Percentiles rank a stretch among this genome's conserved stretches.
Conservation (phyloP, 2,888 invertebrate genomes). For the Merodon equestris region DNA sequence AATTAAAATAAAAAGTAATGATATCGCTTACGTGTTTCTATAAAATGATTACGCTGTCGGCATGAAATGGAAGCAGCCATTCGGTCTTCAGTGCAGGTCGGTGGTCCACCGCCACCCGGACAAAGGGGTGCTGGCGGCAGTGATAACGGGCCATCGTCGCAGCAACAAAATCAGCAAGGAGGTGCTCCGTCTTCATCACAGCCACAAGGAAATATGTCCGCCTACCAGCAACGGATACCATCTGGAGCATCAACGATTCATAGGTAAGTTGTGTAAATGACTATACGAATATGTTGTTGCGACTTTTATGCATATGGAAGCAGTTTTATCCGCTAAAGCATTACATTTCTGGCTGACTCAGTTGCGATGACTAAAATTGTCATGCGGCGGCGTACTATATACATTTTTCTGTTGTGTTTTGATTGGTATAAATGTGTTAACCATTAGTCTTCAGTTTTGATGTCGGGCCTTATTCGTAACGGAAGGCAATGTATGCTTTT, state of each 20-base stretch:
- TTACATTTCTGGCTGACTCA: conserved; percentile 28
- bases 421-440: conserved; percentile 25
- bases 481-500: conserved; percentile 19
- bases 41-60: conserved; percentile 77
- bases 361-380: conserved; percentile 30
- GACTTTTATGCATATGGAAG: too few species aligned
- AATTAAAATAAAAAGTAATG: conserved; percentile 42
- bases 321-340: conserved; percentile 2
- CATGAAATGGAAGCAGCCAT: conserved; percentile 80
- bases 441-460: conserved; percentile 33
- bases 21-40: conserved; percentile 62
- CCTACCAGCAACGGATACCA: conserved; percentile 78
- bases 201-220: conserved; percentile 75
- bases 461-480: conserved; percentile 15
- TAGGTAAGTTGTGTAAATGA: conserved; percentile 78
- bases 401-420: conserved; percentile 3
- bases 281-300: too few species aligned
- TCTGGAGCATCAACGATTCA: conserved; percentile 78
- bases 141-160: conserved; percentile 72
- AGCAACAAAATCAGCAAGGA: conserved; percentile 74
- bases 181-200: conserved; percentile 69
- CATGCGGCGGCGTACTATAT: not conserved
- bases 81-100: conserved; percentile 80
- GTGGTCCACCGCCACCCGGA: conserved; percentile 79
- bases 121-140: conserved; percentile 72